These are phyloP conservation scores for Isichthys henryi DNA, from an alignment of 2,113 vertebrate genomes.

Conservation along the genomic window DNA sequence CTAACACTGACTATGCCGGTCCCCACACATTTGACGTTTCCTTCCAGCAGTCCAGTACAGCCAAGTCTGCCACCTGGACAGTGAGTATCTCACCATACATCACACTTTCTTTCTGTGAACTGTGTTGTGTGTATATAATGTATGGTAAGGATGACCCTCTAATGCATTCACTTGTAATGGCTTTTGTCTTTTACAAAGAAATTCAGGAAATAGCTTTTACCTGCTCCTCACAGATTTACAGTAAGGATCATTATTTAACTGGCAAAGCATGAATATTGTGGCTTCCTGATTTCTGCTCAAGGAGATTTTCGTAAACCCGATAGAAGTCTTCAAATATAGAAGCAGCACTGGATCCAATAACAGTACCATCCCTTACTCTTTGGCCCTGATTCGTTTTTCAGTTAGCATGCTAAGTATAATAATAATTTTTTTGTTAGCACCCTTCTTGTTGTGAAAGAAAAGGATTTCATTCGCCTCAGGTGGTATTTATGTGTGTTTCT, in stretches of 20 bases:
- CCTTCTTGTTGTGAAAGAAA: neutral
- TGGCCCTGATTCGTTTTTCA: constrained; percentile 8
- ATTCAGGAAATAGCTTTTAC: neutral
- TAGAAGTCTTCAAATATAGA: constrained; percentile 42
- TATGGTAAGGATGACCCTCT: neutral
- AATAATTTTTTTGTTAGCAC: neutral
- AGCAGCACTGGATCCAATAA: constrained; percentile 38
- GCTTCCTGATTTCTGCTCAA: constrained; percentile 22
- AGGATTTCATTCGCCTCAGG: constrained; percentile 5
- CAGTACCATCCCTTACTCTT: constrained; percentile 3
- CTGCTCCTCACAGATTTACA: neutral
- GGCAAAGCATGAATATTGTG: neutral
- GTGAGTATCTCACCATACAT: constrained; percentile 60
- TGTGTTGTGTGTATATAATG: neutral
- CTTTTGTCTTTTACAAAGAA: neutral
- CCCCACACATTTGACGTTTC: constrained; percentile 97
- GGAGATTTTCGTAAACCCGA: constrained; percentile 40
- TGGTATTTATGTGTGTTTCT: neutral
- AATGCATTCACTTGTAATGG: neutral
- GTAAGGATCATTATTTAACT: constrained; percentile 34
- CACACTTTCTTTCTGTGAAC: neutral
- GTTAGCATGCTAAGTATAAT: neutral
- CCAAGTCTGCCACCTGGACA: constrained; percentile 98
- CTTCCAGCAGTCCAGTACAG: constrained; percentile 97
- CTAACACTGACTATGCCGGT: constrained; percentile 96